A percentile compares a stretch with the other conserved stretches of the same genome.
Evolutionary conservation across 2,113 vertebrate species (phyloP).

Genomic region (Psephotus haematonotus): DNA sequence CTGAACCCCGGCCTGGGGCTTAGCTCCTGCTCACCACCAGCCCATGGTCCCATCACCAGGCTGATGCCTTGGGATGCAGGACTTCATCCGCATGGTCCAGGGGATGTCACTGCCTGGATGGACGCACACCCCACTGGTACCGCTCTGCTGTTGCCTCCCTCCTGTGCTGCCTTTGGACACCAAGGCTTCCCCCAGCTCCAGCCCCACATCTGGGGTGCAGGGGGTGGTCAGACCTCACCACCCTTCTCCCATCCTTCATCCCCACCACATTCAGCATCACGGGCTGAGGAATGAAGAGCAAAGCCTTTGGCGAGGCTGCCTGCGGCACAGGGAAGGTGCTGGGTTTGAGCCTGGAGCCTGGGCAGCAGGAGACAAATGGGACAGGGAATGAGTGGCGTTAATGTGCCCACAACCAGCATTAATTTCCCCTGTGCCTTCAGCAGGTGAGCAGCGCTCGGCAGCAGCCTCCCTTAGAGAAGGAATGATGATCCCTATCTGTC

Average conservation of each 20-base stretch:
- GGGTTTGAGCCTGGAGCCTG: not conserved
- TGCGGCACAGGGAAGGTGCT: not conserved
- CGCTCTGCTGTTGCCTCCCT: not conserved
- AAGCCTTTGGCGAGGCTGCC: not conserved
- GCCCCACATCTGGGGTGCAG: not conserved
- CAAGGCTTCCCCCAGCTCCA: not conserved
- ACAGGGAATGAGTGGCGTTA: not conserved
- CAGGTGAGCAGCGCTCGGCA: not conserved
- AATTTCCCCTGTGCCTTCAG: not conserved
- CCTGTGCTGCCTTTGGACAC: not conserved
- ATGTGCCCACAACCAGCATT: not conserved
- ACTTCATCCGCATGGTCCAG: not conserved
- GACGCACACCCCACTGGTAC: accelerated
- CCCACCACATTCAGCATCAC: not conserved
- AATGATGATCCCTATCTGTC: slow-evolving; percentile 44
- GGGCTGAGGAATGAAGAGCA: not conserved
- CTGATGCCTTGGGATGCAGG: not conserved
- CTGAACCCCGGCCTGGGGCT: not conserved
- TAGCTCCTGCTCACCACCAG: not conserved
- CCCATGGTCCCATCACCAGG: accelerated
- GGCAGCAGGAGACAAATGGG: slow-evolving; percentile 19
- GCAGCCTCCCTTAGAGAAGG: not conserved
- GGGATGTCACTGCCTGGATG: not conserved
- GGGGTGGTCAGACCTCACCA: accelerated
- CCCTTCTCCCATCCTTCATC: not conserved